These are phyloP conservation scores for Drosophila engyochracea DNA, from an alignment of 2,888 invertebrate genomes.

Conservation along the genomic window DNA sequence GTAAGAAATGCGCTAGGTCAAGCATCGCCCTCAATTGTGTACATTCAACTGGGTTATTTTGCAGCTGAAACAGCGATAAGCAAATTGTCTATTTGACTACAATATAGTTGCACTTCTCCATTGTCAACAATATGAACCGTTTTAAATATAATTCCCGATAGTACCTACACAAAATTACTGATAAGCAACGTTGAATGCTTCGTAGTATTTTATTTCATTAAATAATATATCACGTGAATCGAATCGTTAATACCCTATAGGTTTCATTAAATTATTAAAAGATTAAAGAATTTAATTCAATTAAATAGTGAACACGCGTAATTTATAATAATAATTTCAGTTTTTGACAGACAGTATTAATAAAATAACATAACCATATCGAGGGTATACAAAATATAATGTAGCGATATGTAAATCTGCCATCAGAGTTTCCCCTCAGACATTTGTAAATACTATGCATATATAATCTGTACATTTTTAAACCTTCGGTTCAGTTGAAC, in stretches of 20 bases:
- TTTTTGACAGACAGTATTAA: background rate
- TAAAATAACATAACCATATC: background rate
- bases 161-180: conserved; percentile 19
- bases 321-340: background rate
- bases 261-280: background rate
- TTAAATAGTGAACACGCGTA: background rate
- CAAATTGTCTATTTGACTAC: background rate
- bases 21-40: background rate
- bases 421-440: background rate
- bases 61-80: conserved; percentile 18
- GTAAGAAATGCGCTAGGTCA: conserved; percentile 17
- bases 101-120: background rate
- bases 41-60: conserved; percentile 15
- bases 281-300: background rate
- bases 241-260: background rate
- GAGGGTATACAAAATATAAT: background rate
- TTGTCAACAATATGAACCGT: conserved; percentile 2
- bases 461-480: conserved; percentile 1
- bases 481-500: conserved; percentile 26
- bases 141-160: conserved; percentile 1
- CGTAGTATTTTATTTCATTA: too few relatives aligned
- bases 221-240: too few relatives aligned
- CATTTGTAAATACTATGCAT: conserved; percentile 1
- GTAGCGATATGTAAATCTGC: conserved; percentile 9
- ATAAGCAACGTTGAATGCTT: background rate